These are phyloP conservation scores for Pheosia tremula DNA, from an alignment of 2,888 invertebrate species.

Conservation along the genomic window DNA sequence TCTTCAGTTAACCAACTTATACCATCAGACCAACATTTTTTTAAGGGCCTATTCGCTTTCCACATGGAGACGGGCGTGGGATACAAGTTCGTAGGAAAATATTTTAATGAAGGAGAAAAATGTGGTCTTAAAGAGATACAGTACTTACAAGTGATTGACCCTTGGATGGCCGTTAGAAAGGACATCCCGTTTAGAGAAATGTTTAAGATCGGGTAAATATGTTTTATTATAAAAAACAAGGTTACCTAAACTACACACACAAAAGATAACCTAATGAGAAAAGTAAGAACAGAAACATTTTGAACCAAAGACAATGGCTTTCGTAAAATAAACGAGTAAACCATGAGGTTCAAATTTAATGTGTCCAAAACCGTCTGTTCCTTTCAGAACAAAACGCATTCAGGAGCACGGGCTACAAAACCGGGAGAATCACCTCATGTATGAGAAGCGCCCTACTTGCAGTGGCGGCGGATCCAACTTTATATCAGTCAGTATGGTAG, in stretches of 20 bases:
- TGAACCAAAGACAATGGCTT: too few relatives aligned
- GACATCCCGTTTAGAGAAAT: slow-evolving; percentile 86
- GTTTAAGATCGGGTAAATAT: slow-evolving; percentile 84
- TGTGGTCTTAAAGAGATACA: slow-evolving; percentile 88
- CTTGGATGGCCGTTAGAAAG: slow-evolving; percentile 86
- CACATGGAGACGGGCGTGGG: slow-evolving; percentile 87
- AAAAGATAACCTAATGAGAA: too few relatives aligned
- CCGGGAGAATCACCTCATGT: slow-evolving; percentile 84
- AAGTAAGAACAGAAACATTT: too few relatives aligned
- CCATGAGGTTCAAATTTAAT: slow-evolving; percentile 2
- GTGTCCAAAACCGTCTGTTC: background rate
- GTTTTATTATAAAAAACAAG: background rate
- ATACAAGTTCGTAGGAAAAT: slow-evolving; percentile 87
- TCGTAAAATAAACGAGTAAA: too few relatives aligned
- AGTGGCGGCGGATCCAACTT: slow-evolving; percentile 85
- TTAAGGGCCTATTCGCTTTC: slow-evolving; percentile 86
- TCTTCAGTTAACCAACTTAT: too few relatives aligned
- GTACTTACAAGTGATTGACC: slow-evolving; percentile 86
- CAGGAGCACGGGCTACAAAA: slow-evolving; percentile 83
- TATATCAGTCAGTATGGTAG: slow-evolving; percentile 87
- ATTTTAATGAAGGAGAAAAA: slow-evolving; percentile 88
- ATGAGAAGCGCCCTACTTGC: slow-evolving; percentile 87
- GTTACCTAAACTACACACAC: too few relatives aligned
- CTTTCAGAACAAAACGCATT: slow-evolving; percentile 68
- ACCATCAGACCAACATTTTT: slow-evolving; percentile 3